Percentiles rank a stretch among this genome's conserved stretches.
These are phyloP conservation scores for Lasioglossum figueresi DNA, from an alignment of 2,888 invertebrate genomes.

Conservation along the genomic window DNA sequence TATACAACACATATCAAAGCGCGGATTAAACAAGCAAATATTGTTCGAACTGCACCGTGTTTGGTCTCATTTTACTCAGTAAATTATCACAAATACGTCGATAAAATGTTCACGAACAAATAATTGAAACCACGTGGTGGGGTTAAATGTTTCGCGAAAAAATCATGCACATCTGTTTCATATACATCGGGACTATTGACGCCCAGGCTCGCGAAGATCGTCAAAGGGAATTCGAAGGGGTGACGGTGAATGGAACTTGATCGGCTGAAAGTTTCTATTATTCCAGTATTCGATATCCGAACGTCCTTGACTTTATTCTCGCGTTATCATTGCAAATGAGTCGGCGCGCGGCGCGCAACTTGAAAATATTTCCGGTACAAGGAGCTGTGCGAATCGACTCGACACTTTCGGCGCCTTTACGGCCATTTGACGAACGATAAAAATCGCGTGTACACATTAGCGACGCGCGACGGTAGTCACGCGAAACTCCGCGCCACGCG, in stretches of 20 bases:
- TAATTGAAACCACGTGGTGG: neutral
- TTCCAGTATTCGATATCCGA: constrained; percentile 6
- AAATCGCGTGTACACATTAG: constrained; percentile 33
- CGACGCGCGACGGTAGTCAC: constrained; percentile 5
- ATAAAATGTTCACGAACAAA: neutral
- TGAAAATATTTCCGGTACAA: constrained; percentile 12
- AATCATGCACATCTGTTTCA: neutral
- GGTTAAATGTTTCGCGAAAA: neutral
- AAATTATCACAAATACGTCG: too few species aligned
- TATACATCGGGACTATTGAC: neutral
- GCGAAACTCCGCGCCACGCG: constrained; percentile 23
- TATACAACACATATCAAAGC: too few species aligned
- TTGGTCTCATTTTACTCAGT: too few species aligned
- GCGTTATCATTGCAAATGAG: constrained; percentile 43
- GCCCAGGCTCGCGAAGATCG: neutral
- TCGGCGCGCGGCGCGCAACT: neutral
- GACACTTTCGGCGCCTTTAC: constrained; percentile 1
- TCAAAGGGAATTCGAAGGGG: neutral
- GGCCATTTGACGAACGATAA: constrained; percentile 28
- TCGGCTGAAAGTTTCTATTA: constrained; percentile 1
- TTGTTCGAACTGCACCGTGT: too few species aligned
- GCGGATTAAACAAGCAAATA: too few species aligned
- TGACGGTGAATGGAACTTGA: neutral
- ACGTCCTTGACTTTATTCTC: constrained; percentile 42
- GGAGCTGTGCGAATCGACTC: constrained; percentile 10